Conservation (phyloP, 2,797 vertebrate genomes). For the Acipenser oxyrinchus region DNA sequence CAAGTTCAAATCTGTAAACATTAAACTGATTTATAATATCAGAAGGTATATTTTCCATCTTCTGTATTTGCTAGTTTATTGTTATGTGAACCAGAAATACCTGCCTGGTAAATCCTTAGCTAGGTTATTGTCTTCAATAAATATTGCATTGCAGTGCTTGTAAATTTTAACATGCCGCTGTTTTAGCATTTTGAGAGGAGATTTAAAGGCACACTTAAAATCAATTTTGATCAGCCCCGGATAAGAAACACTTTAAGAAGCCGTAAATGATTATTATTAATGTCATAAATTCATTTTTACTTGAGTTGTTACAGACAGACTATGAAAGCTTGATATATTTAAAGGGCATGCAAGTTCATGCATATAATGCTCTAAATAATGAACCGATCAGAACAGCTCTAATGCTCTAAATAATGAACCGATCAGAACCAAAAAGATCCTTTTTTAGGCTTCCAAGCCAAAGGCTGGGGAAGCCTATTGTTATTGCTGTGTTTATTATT, state of each 20-base stretch:
- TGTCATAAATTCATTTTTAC: conserved; percentile 10
- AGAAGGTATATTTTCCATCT: no score
- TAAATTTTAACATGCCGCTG: not conserved
- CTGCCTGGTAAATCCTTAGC: not conserved
- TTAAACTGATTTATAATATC: no score
- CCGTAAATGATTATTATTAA: conserved; percentile 15
- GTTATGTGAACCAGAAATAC: not conserved
- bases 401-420: not conserved
- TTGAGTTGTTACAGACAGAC: conserved; percentile 1
- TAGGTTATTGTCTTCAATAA: not conserved
- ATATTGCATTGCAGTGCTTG: not conserved
- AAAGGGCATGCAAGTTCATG: conserved; percentile 8
- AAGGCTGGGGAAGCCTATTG: no score
- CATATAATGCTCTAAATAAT: conserved; percentile 4
- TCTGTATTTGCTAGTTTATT: no score
- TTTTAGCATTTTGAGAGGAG: conserved; percentile 4
- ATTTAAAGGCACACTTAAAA: conserved; percentile 5
- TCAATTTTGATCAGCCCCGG: conserved; percentile 15
- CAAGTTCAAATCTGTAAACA: no score
- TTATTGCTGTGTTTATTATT: no score
- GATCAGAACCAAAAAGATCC: no score
- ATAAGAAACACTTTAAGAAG: conserved; percentile 11
- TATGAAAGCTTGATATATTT: not conserved
- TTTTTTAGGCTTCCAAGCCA: no score
- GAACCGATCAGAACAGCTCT: no score